phyloP scores from a whole-genome alignment of 2,888 invertebrate species.

The Aelia acuminata region DNA sequence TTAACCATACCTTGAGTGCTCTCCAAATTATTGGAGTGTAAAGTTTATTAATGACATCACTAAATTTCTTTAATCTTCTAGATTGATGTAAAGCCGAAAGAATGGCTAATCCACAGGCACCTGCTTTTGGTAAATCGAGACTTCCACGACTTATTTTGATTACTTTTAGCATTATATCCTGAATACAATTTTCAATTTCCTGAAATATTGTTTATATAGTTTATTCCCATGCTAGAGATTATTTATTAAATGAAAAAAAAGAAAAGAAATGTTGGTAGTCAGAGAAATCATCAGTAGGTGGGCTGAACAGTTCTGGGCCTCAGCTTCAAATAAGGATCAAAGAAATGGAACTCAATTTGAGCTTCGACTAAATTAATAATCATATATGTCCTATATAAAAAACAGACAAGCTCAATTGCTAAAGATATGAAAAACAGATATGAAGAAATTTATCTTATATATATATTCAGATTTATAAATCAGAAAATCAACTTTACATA shows the following conservation, averaged over 20 bases:
- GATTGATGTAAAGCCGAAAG: slow-evolving; percentile 65
- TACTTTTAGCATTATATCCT: slow-evolving; percentile 64
- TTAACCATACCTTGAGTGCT: slow-evolving; percentile 65
- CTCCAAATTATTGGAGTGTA: slow-evolving; percentile 67
- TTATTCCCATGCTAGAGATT: background rate
- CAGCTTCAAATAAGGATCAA: too few relatives aligned
- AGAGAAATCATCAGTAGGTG: too few relatives aligned
- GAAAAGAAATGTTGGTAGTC: too few relatives aligned
- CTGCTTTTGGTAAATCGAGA: slow-evolving; percentile 63
- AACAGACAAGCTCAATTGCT: too few relatives aligned
- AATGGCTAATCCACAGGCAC: slow-evolving; percentile 64
- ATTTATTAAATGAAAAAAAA: background rate
- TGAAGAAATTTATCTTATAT: too few relatives aligned
- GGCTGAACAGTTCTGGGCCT: too few relatives aligned
- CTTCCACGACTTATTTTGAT: slow-evolving; percentile 63
- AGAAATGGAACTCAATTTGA: too few relatives aligned
- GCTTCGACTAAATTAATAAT: too few relatives aligned
- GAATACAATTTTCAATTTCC: slow-evolving; percentile 65
- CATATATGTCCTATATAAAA: too few relatives aligned
- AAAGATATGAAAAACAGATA: too few relatives aligned
- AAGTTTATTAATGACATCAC: slow-evolving; percentile 65
- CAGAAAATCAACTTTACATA: too few relatives aligned
- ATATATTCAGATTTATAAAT: too few relatives aligned
- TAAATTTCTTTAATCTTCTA: slow-evolving; percentile 65
- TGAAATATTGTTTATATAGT: slow-evolving; percentile 51